phyloP scores from a whole-genome alignment of 2,888 invertebrate species.

The Drosophila monieri region DNA sequence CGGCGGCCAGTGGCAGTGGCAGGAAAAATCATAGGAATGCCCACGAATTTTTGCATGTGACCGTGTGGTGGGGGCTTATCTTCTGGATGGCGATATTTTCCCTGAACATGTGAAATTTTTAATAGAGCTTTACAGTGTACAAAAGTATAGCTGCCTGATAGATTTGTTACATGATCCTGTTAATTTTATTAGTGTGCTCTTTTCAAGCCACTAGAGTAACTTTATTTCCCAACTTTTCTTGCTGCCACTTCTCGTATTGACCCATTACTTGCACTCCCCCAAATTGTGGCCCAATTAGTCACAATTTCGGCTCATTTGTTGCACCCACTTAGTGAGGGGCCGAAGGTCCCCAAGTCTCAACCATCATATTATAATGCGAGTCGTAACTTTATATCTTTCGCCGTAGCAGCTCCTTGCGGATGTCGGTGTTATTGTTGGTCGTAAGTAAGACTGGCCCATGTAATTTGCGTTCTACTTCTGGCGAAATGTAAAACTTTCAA shows the following conservation, averaged over 20 bases:
- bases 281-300: conserved; percentile 25
- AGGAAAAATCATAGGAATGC: conserved; percentile 30
- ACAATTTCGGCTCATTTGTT: conserved; percentile 31
- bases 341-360: conserved; percentile 18
- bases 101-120: too few relatives aligned
- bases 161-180: not conserved
- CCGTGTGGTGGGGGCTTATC: conserved; percentile 38
- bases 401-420: conserved; percentile 21
- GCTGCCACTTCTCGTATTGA: not conserved
- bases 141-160: not conserved
- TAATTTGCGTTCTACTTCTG: conserved; percentile 66
- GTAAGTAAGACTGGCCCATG: conserved; percentile 35
- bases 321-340: conserved; percentile 21
- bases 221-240: not conserved
- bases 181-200: not conserved
- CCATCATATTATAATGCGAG: conserved; percentile 32
- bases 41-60: conserved; percentile 50
- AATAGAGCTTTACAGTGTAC: not conserved
- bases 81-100: conserved; percentile 23
- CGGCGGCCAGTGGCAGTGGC: not conserved
- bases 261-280: conserved; percentile 7
- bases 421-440: conserved; percentile 41
- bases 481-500: conserved; percentile 66
- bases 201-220: not conserved
- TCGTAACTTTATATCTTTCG: conserved; percentile 15